These are phyloP conservation scores for Spea hammondii DNA, from an alignment of 2,797 vertebrate genomes.

Conservation along the genomic window DNA sequence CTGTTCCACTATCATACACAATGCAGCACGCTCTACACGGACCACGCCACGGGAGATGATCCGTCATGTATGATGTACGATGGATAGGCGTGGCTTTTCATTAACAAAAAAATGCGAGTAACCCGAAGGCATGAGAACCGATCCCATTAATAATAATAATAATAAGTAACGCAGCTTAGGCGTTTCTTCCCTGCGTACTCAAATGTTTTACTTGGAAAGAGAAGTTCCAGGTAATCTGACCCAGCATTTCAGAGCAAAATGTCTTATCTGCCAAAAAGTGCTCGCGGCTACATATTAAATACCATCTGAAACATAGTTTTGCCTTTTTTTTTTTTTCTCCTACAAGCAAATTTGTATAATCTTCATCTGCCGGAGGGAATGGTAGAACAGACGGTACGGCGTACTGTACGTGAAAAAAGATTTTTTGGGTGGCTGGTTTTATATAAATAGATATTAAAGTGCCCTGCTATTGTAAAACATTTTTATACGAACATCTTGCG, in stretches of 20 bases:
- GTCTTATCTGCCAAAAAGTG: neutral
- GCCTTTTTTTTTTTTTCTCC: neutral
- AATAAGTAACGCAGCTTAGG: conserved; percentile 14
- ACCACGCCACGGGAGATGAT: neutral
- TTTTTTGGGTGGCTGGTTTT: neutral
- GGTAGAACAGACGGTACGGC: neutral
- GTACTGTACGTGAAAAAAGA: neutral
- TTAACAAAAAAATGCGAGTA: no score
- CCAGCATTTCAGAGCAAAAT: neutral
- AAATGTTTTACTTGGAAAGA: conserved; percentile 18
- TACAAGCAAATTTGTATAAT: neutral
- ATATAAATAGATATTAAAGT: neutral
- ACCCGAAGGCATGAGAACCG: neutral
- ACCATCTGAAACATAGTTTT: neutral
- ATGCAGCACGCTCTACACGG: neutral
- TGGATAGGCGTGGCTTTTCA: no score
- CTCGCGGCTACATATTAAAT: neutral
- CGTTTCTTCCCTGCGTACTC: conserved; percentile 5
- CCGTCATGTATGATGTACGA: neutral
- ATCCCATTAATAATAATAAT: conserved; percentile 16
- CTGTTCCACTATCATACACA: conserved; percentile 16
- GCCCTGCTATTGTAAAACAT: neutral
- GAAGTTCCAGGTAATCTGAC: conserved; percentile 21
- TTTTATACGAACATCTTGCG: neutral
- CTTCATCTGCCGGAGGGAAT: neutral